Conservation (phyloP, 2,113 vertebrate species). For the Nibea albiflora region DNA sequence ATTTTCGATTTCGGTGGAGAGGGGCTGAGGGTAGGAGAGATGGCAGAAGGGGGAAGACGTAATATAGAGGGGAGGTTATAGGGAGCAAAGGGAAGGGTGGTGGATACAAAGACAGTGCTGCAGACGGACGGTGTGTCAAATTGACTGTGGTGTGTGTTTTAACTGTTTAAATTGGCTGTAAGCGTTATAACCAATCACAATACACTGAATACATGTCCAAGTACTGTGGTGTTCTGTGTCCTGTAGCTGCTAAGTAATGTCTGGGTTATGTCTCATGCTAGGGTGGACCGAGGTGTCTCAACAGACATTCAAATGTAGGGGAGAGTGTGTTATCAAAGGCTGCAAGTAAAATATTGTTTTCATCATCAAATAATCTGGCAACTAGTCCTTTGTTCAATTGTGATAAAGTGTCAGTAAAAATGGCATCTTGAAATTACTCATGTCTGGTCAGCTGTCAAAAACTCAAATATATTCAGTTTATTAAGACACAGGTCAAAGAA, state of each 20-base stretch:
- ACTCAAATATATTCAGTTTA: not conserved
- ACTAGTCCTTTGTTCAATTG: not conserved
- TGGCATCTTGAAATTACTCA: not conserved
- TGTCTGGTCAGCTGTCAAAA: not conserved
- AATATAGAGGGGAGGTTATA: slow-evolving; percentile 35
- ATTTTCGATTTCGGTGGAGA: slow-evolving; percentile 72
- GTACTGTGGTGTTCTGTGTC: not conserved
- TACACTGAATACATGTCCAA: not conserved
- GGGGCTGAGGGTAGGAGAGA: slow-evolving; percentile 40
- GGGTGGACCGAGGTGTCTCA: not conserved
- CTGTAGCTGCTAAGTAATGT: not conserved
- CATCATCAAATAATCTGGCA: not conserved
- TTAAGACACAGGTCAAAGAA: not conserved
- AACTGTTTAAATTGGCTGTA: slow-evolving; percentile 1
- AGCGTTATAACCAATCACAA: not conserved
- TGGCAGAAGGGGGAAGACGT: slow-evolving; percentile 13
- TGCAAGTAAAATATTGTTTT: not conserved
- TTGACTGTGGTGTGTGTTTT: slow-evolving; percentile 14
- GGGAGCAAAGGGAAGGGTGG: slow-evolving; percentile 25
- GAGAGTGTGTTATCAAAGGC: not conserved
- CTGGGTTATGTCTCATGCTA: not conserved
- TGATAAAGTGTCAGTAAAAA: not conserved
- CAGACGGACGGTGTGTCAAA: slow-evolving; percentile 15
- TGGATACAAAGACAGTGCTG: slow-evolving; percentile 15
- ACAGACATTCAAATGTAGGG: not conserved